Conservation (phyloP, 30 jellyfish, hydroid and myxozoan genomes). For the Aurelia aurita region DNA sequence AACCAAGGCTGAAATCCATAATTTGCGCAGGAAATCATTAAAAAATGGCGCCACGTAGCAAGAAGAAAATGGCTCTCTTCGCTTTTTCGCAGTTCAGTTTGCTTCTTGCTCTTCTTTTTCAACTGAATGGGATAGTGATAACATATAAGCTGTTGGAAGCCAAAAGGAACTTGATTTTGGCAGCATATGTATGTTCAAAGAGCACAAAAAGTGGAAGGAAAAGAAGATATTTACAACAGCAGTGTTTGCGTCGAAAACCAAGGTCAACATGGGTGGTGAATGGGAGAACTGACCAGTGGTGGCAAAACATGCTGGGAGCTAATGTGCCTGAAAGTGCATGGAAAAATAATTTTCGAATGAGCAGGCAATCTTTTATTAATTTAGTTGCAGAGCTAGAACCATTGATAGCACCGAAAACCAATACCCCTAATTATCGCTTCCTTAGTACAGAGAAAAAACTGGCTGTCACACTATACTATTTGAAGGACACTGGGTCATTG, state of each 20-base stretch:
- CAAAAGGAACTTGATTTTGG: too few species aligned
- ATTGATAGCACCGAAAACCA: conserved; percentile 45
- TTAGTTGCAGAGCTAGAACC: conserved; percentile 30
- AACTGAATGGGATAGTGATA: too few species aligned
- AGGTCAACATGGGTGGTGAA: conserved; percentile 2
- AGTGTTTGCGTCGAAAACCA: conserved; percentile 34
- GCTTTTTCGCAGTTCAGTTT: too few species aligned
- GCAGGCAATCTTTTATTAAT: conserved; percentile 11
- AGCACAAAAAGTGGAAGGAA: too few species aligned
- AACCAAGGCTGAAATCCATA: too few species aligned
- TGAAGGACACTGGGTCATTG: conserved; percentile 73
- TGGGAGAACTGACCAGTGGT: not conserved
- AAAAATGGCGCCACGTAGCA: not conserved
- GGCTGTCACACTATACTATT: conserved; percentile 47
- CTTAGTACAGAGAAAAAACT: conserved; percentile 46
- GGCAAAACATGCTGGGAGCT: too few species aligned
- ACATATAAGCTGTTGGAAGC: too few species aligned
- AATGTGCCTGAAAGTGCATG: too few species aligned
- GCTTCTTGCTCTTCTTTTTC: too few species aligned
- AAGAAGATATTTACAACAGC: too few species aligned
- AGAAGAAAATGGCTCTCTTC: conserved; percentile 4
- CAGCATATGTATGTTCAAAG: too few species aligned
- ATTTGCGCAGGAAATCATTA: not conserved
- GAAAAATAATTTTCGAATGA: conserved; percentile 66
- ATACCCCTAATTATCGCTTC: conserved; percentile 50